These are phyloP conservation scores for Laothoe populi DNA, from an alignment of 2,888 invertebrate genomes.

Conservation along the genomic window DNA sequence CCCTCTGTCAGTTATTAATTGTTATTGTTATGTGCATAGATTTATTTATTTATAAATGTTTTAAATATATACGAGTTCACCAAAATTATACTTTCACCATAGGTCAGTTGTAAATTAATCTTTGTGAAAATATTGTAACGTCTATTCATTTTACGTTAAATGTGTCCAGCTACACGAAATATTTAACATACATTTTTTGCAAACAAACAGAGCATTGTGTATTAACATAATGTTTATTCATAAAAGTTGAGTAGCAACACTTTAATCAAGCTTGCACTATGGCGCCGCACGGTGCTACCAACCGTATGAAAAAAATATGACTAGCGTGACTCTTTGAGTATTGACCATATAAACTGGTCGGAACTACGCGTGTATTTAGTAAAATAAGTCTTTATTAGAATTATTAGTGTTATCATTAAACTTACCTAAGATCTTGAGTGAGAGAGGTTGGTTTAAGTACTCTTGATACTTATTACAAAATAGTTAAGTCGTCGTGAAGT, in stretches of 20 bases:
- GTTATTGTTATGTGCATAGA: too few species aligned
- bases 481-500: neutral
- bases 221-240: constrained; percentile 2
- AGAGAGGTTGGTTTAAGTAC: neutral
- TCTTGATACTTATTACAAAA: neutral
- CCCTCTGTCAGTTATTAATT: too few species aligned
- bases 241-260: constrained; percentile 8
- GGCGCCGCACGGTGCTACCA: constrained; percentile 37
- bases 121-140: too few species aligned
- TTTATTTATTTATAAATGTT: too few species aligned
- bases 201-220: neutral
- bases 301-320: constrained; percentile 32
- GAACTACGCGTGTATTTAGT: neutral
- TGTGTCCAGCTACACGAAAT: neutral
- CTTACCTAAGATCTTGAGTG: constrained; percentile 1
- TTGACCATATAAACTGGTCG: constrained; percentile 20
- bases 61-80: too few species aligned
- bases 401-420: neutral
- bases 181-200: neutral
- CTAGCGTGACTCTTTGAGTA: constrained; percentile 33
- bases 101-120: too few species aligned
- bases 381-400: neutral
- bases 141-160: too few species aligned
- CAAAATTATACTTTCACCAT: too few species aligned
- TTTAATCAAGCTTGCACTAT: constrained; percentile 29